Percentiles rank a stretch among this genome's conserved stretches.
These are phyloP conservation scores for Sparidentex hasta DNA, from an alignment of 2,797 vertebrate species.

Conservation along the genomic window DNA sequence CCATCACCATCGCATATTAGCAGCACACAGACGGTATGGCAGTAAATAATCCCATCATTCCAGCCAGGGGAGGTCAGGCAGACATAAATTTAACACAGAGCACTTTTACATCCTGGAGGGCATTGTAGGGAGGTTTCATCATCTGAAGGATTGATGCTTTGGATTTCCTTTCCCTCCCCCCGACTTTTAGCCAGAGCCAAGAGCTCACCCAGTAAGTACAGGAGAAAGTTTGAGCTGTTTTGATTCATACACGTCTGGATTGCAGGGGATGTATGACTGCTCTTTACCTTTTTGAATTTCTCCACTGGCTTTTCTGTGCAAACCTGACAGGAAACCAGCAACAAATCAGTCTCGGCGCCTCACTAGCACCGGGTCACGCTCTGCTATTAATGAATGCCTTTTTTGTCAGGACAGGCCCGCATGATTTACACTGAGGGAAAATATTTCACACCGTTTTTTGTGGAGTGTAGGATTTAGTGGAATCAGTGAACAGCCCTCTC, in stretches of 20 bases:
- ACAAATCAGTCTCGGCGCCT: conserved; percentile 14
- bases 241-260: conserved; percentile 23
- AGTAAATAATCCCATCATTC: conserved; percentile 79
- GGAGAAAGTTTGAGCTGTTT: conserved; percentile 15
- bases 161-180: conserved; percentile 32
- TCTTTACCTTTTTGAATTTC: conserved; percentile 8
- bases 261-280: conserved; percentile 1
- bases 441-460: no score
- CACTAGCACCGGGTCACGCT: neutral
- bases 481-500: no score
- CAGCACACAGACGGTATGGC: conserved; percentile 60
- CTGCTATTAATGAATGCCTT: neutral
- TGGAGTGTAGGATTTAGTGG: no score
- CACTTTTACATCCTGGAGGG: conserved; percentile 71
- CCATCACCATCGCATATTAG: conserved; percentile 69
- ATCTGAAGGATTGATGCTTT: conserved; percentile 59
- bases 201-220: conserved; percentile 36
- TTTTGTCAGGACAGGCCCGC: neutral
- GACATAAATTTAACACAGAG: conserved; percentile 72
- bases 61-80: conserved; percentile 69
- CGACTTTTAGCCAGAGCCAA: conserved; percentile 3
- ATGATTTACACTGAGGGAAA: no score
- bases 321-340: conserved; percentile 14
- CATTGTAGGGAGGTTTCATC: conserved; percentile 69
- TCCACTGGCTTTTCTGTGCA: neutral